Evolutionary conservation across 1,140 invertebrate species (phyloP), one percentile per base, ranked within the genome.

Genomic region (Temnothorax nylanderi): DNA sequence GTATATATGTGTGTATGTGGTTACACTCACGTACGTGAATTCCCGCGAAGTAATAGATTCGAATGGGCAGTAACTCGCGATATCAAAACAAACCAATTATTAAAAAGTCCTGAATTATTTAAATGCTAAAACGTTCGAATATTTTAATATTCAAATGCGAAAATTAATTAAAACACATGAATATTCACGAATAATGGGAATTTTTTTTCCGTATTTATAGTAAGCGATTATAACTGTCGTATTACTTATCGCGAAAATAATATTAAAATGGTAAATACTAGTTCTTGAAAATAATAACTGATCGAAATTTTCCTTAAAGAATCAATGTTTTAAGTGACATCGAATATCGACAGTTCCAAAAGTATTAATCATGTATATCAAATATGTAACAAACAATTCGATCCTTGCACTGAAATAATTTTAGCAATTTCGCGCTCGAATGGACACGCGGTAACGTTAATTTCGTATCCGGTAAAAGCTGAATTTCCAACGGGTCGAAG

Each of bases 11-110:
- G 56, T 65, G 4, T 58, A 56, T 80, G 8, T 21, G 49, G 7
- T n/a, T 60, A 49, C 13, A 26, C 58, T 80, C 51, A 75, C 21
- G 47, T 75, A 64, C 37, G 13, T 54, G 47, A 54, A 87, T 76
- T 87, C 71, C 56, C 71, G 18, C 4, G 54, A 65, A 65, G 84
- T 86, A 80, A 80, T 87, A 82, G 80, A 60, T 21, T 84, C 26
- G 69, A 84, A 74, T 84, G 67, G 41, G 18, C 67, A 54, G 8
- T 84, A 82, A 58, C 26, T 82, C 26, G 18, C 21, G n/a, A 2
- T 74, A 44, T 75, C 69, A 37, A 62, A 60, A 84, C 69, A 84
- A 18, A 49, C 6, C 16, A 54, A 74, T 62, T 60, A 69, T 51
- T 37, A 16, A 69, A 5, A 49, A 84, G n/a, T 54, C 13, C n/a